phyloP scores from a whole-genome alignment of 1,140 invertebrate genomes.

The Bombus impatiens region DNA sequence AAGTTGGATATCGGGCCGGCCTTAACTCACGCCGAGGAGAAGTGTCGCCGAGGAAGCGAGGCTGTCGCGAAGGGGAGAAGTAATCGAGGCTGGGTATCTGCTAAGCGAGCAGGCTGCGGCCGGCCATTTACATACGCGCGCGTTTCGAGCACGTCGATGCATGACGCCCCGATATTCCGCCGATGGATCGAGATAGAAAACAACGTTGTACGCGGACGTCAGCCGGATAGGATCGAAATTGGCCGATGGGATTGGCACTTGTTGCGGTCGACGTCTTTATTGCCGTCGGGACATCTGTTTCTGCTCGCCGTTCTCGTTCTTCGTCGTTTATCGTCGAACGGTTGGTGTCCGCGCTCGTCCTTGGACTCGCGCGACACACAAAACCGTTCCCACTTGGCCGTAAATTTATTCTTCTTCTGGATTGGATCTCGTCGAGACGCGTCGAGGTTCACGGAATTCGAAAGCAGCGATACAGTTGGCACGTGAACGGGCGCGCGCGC shows the following conservation, averaged over 20 bases:
- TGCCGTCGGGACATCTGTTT: constrained; percentile 16
- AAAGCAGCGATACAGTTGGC: background rate
- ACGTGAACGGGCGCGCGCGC: constrained; percentile 19
- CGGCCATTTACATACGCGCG: constrained; percentile 42
- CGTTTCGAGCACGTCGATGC: constrained; percentile 19
- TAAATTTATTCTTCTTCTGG: too few species aligned
- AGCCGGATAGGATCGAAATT: constrained; percentile 29
- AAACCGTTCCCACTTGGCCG: too few species aligned
- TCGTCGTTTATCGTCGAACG: background rate
- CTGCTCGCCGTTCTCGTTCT: background rate
- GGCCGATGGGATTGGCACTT: constrained; percentile 37
- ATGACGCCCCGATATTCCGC: constrained; percentile 21
- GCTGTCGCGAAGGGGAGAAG: constrained; percentile 24
- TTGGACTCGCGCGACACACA: too few species aligned
- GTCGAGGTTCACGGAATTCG: background rate
- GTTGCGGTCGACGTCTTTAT: constrained; percentile 46
- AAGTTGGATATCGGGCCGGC: constrained; percentile 43
- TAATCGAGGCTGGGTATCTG: constrained; percentile 40
- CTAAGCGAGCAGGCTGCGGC: constrained; percentile 27
- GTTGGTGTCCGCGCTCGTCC: too few species aligned
- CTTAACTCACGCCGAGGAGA: constrained; percentile 28
- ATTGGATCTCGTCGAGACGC: background rate
- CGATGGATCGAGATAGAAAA: constrained; percentile 17
- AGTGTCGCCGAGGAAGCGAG: constrained; percentile 51
- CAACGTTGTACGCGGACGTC: background rate